Conservation (phyloP, 2,888 invertebrate genomes). For the Leptopterna dolabrata region DNA sequence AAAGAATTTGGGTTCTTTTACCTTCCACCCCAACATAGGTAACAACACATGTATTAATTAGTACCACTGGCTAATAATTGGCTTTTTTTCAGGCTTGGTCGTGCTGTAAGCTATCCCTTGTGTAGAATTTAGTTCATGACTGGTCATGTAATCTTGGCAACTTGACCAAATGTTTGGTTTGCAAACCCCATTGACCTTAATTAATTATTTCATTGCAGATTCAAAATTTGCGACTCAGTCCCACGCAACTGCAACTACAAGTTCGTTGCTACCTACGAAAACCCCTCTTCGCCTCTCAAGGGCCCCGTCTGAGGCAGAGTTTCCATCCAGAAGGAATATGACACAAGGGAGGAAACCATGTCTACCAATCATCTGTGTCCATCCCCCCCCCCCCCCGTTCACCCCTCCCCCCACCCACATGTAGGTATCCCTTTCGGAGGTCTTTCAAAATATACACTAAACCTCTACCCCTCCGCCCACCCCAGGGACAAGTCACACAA, state of each 20-base stretch:
- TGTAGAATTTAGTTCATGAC: too few species aligned
- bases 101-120: too few species aligned
- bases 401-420: neutral
- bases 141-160: too few species aligned
- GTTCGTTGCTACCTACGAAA: slow-evolving; percentile 61
- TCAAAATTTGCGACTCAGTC: slow-evolving; percentile 62
- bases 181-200: too few species aligned
- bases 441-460: neutral
- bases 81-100: too few species aligned
- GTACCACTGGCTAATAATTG: too few species aligned
- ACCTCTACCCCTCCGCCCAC: neutral
- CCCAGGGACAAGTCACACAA: neutral
- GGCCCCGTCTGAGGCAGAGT: slow-evolving; percentile 52
- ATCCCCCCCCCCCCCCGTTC: neutral
- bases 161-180: too few species aligned
- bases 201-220: slow-evolving; percentile 48
- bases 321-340: neutral
- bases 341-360: neutral
- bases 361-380: neutral
- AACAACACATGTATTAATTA: too few species aligned
- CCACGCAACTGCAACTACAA: slow-evolving; percentile 64
- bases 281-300: slow-evolving; percentile 52
- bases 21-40: too few species aligned
- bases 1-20: too few species aligned
- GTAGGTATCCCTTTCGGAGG: neutral